Base-by-base conservation (phyloP, 2,888 invertebrate species). In the Spisula subtruncata region DNA sequence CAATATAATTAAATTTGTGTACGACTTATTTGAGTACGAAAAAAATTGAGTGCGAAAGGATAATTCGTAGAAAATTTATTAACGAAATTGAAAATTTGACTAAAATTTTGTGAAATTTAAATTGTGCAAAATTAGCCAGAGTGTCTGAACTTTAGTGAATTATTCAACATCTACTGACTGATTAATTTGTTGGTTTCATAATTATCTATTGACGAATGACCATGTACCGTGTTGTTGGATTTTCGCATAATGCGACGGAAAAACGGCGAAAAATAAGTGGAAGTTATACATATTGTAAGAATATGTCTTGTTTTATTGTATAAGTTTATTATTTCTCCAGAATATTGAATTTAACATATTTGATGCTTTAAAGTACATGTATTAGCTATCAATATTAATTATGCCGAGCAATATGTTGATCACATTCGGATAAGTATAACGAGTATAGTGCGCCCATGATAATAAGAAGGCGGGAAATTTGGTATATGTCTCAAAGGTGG, bases 271-370 rank as follows among this genome's bases (percentile, higher is more conserved):
- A 60, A 60, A 81, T 86, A 0, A 86, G 80, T 25, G 54, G 80
- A n/a, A 46, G 86, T n/a, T 86, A 81, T 8, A 20, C 29, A 0
- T 80, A 86, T 18, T 80, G 86, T 86, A 80, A 86, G 81, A 16
- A 32, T 35, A 1, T 75, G 1, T 84, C 16, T 35, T 60, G 35
- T 71, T 66, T n/a, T 83, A n/a, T 1, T n/a, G 56, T 56, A 25
- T 51, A 16, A 4, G 16, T 51, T 51, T 12, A 51, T 51, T 8
- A 8, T 51, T 51, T 16, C 51, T 1, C 51, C 41, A 41, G 8
- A 41, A 41, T 41, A 8, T 41, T 41, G 41, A 41, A 41, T 41
- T 41, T 41, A 2, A 41, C 4, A 41, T 2, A 41, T 41, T 41
- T 41, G 41, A n/a, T n/a, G n/a, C n/a, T n/a, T n/a, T n/a, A n/a